phyloP scores from a whole-genome alignment of 2,797 vertebrate species.

The Bradypodion pumilum region DNA sequence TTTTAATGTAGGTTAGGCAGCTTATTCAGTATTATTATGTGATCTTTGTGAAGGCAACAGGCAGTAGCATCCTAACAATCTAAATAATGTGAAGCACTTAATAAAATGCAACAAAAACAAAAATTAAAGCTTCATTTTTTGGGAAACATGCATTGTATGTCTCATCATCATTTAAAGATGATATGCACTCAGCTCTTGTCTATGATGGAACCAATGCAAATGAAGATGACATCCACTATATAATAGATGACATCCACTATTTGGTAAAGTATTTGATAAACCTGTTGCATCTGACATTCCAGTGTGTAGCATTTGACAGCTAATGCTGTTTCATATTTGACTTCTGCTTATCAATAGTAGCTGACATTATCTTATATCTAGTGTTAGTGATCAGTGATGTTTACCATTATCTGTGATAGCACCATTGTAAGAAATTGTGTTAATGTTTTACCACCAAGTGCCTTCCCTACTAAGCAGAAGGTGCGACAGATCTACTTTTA shows the following conservation, averaged over 20 bases:
- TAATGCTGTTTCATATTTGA: neutral
- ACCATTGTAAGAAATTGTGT: neutral
- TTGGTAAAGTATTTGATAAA: neutral
- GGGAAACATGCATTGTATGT: neutral
- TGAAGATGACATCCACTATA: neutral
- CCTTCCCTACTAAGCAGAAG: no score
- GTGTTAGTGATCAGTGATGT: neutral
- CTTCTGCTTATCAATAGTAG: neutral
- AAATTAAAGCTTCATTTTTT: neutral
- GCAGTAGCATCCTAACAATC: neutral
- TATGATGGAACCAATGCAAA: neutral
- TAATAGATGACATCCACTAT: no score
- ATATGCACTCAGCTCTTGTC: neutral
- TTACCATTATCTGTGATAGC: neutral
- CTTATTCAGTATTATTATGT: neutral
- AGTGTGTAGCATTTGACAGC: neutral
- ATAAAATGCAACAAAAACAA: neutral
- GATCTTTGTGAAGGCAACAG: neutral
- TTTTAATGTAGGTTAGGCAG: neutral
- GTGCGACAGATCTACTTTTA: neutral
- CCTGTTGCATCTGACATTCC: neutral
- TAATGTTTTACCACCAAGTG: neutral
- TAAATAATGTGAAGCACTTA: neutral
- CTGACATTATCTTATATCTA: neutral
- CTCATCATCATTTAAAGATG: neutral